Base-by-base conservation (phyloP, 2,888 invertebrate genomes). In the Gymnosoma rotundatum region DNA sequence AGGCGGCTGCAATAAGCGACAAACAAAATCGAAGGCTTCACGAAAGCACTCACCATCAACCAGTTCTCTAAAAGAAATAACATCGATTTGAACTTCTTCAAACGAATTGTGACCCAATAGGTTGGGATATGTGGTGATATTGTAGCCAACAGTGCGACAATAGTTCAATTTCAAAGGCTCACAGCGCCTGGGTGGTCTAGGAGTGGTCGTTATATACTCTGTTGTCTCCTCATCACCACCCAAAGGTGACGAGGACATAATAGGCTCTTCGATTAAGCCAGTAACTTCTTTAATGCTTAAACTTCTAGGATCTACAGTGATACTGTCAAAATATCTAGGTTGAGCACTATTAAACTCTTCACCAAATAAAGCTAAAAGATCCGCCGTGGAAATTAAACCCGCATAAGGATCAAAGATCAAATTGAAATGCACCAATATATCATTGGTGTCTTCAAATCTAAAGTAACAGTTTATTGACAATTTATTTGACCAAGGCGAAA, bases 11-110 rank as follows among this genome's bases (percentile, higher is more conserved):
- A 98, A 93, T 83, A 97, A 93, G 89, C 96, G 96, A 89, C 98
- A 98, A 8, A 98, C 95, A 89, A 98, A 97, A 89, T 98, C 97
- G 92, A 96, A 97, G 0, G 98, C 97, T 87, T 96, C 94, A 86
- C 95, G 94, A 88, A 97, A 97, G 91, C 98, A 98, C 92, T 98
- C 97, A 0, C 97, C 97, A 90, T 98, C 98, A 9, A 98, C 95
- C n/a, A 98, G 93, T 90, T 96, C 97, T 83, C 96, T 95, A 90
- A 96, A 97, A 0, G 96, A 94, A 63, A 97, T 97, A 21, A 97
- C 94, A 90, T 97, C 96, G 54, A 95, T 94, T 86, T 94, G 92
- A 6, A 97, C 94, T 56, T 95, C 95, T 36, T 94, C 94, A 9
- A 93, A 89, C 32, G 89, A 92, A 73, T 91, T 92, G 88, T 96